phyloP scores from a whole-genome alignment of 2,888 invertebrate genomes.

The Chrysolina americana region DNA sequence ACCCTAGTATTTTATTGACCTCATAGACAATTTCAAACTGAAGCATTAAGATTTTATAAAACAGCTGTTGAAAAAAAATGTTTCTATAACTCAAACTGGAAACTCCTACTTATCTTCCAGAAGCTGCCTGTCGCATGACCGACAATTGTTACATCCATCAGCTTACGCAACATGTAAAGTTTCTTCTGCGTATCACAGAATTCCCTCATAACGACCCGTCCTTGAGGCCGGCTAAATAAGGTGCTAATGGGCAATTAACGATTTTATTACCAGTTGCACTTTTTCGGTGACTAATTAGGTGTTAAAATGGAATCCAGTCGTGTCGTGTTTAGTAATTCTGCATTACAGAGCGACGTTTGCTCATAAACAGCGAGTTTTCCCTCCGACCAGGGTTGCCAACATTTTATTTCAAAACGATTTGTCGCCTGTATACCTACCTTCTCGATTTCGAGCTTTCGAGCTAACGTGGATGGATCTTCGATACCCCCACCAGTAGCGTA shows the following conservation, averaged over 20 bases:
- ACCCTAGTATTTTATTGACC: too few relatives aligned
- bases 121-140: background rate
- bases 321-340: constrained; percentile 50
- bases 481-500: too few relatives aligned
- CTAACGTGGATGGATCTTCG: too few relatives aligned
- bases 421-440: too few relatives aligned
- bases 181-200: constrained; percentile 48
- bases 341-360: constrained; percentile 37
- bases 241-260: constrained; percentile 59
- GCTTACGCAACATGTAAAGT: constrained; percentile 30
- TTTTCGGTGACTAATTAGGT: constrained; percentile 57
- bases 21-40: too few relatives aligned
- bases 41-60: too few relatives aligned
- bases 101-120: background rate
- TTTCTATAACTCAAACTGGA: background rate
- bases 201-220: constrained; percentile 47
- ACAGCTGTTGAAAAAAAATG: too few relatives aligned
- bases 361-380: constrained; percentile 19
- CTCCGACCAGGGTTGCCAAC: constrained; percentile 8
- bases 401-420: background rate
- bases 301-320: constrained; percentile 56
- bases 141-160: constrained; percentile 5
- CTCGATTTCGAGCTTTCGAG: too few relatives aligned
- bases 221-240: constrained; percentile 54
- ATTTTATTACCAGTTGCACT: constrained; percentile 50